phyloP scores from a whole-genome alignment of 2,797 vertebrate species.

The Rhinophrynus dorsalis region DNA sequence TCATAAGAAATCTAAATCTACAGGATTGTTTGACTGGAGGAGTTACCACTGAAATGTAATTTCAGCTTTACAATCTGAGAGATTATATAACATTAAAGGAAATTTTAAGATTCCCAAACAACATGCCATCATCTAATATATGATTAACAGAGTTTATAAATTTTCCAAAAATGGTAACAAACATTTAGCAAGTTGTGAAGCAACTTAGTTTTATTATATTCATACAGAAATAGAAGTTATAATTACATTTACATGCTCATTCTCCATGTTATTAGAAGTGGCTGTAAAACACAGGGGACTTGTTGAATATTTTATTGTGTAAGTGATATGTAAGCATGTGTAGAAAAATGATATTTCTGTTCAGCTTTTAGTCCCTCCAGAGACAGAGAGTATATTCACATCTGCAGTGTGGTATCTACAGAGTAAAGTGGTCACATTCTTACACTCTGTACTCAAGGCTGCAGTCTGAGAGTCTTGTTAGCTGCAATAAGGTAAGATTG shows the following conservation, averaged over 20 bases:
- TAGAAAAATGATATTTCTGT: conserved; percentile 34
- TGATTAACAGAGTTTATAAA: background rate
- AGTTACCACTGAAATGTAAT: too few relatives aligned
- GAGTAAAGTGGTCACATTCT: conserved; percentile 4
- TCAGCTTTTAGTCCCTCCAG: conserved; percentile 37
- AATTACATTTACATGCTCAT: conserved; percentile 11
- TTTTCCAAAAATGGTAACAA: background rate
- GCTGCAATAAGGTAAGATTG: conserved; percentile 26
- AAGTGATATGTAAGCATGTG: conserved; percentile 37
- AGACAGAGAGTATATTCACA: conserved; percentile 27
- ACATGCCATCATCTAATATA: background rate
- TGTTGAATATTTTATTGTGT: conserved; percentile 37
- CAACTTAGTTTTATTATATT: background rate
- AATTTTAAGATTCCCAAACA: too few relatives aligned
- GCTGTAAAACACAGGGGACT: conserved; percentile 36
- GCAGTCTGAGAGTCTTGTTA: conserved; percentile 27
- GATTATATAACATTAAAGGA: too few relatives aligned
- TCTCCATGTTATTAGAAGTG: conserved; percentile 13
- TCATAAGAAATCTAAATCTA: too few relatives aligned
- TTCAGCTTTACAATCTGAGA: too few relatives aligned
- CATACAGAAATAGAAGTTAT: background rate
- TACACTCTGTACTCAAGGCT: background rate
- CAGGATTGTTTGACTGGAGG: too few relatives aligned
- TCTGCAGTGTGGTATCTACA: conserved; percentile 39
- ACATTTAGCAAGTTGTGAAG: background rate